phyloP scores from a whole-genome alignment of 53 echinoderm and acorn worm species.

The Patiria pectinifera region DNA sequence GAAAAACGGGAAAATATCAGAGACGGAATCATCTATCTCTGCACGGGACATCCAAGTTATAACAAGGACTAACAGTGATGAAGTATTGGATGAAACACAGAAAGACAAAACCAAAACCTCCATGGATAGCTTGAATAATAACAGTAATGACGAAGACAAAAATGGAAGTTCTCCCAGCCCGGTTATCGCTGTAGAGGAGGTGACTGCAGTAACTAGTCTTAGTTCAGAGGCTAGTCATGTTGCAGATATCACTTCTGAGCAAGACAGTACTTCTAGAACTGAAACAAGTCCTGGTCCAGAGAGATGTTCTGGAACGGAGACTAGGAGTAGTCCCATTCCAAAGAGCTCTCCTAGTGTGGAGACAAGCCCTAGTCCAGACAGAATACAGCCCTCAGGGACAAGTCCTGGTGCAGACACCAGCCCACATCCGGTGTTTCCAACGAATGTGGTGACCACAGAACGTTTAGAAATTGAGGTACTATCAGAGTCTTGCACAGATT shows the following conservation, averaged over 20 bases:
- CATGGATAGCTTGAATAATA: constrained; percentile 12
- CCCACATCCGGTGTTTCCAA: neutral
- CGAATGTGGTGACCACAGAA: neutral
- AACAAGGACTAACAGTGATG: neutral
- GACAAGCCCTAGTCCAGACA: neutral
- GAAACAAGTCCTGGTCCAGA: neutral
- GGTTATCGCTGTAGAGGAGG: neutral
- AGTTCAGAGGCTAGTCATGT: neutral
- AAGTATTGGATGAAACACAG: neutral
- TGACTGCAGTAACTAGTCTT: neutral
- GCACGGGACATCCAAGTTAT: neutral
- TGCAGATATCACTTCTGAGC: neutral
- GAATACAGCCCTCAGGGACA: neutral
- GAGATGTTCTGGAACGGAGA: neutral
- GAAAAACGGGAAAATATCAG: neutral
- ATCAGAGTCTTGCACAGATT: neutral
- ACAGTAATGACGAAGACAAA: constrained; percentile 9
- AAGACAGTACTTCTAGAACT: neutral
- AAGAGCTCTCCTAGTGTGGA: neutral
- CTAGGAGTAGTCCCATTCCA: neutral
- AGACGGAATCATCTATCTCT: neutral
- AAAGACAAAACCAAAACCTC: neutral
- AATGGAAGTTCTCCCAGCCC: neutral
- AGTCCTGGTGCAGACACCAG: neutral
- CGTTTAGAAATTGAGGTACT: neutral